These are phyloP conservation scores for Indicator indicator DNA, from an alignment of 2,113 vertebrate genomes.

Conservation along the genomic window DNA sequence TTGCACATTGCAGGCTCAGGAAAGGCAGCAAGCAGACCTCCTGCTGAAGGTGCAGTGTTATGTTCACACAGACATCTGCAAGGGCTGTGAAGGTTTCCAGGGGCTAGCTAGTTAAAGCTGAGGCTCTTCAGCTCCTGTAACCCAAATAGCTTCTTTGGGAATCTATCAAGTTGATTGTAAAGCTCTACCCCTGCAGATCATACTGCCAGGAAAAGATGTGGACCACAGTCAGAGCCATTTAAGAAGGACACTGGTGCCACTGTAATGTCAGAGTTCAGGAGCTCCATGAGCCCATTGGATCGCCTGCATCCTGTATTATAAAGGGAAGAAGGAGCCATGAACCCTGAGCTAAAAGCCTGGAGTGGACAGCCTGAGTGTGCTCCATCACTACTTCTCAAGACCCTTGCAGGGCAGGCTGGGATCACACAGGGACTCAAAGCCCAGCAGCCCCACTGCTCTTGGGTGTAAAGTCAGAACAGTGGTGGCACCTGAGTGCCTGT, in stretches of 20 bases:
- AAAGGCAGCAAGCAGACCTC: conserved; percentile 23
- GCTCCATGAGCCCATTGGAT: background rate
- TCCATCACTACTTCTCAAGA: background rate
- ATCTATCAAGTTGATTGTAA: background rate
- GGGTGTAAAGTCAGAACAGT: background rate
- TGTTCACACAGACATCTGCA: background rate
- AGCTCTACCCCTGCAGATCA: background rate
- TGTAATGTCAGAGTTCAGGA: conserved; percentile 26
- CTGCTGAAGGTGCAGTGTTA: background rate
- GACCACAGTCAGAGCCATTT: background rate
- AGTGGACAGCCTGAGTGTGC: background rate
- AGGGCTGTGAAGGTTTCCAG: background rate
- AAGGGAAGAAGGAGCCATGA: background rate
- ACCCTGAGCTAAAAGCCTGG: background rate
- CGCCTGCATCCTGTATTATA: background rate
- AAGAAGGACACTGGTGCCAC: background rate
- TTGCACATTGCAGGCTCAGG: conserved; percentile 25
- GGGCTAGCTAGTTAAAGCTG: background rate
- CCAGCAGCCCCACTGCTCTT: background rate
- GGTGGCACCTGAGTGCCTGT: background rate
- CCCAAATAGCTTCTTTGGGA: background rate
- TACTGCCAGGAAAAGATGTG: background rate
- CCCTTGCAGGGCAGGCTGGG: background rate
- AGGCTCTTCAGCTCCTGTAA: background rate
- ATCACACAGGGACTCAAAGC: background rate